These are phyloP conservation scores for Aplochiton taeniatus DNA, from an alignment of 2,797 vertebrate species.

Conservation along the genomic window DNA sequence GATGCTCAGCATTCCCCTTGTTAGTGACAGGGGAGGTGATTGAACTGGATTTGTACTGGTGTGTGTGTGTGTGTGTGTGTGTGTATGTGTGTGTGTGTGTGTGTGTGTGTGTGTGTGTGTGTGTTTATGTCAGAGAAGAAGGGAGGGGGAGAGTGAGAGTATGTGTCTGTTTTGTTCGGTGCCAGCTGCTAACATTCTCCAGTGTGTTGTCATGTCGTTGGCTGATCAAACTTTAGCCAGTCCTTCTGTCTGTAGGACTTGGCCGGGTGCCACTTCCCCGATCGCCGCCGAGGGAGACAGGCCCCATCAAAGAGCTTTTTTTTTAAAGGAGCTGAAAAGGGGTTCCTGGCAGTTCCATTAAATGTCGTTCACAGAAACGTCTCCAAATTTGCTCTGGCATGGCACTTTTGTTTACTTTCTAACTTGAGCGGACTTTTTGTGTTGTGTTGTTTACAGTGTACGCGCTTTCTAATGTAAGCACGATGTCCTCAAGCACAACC, in stretches of 20 bases:
- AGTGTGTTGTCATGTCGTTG: too few relatives aligned
- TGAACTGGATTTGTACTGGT: too few relatives aligned
- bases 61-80: too few relatives aligned
- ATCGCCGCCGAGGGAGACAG: conserved; percentile 55
- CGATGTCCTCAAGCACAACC: too few relatives aligned
- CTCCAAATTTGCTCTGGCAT: conserved; percentile 63
- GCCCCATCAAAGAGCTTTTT: conserved; percentile 60
- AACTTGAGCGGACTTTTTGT: conserved; percentile 51
- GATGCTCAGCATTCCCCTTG: too few relatives aligned
- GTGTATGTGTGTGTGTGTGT: neutral
- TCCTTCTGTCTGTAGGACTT: conserved; percentile 44
- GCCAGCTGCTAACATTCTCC: conserved; percentile 25
- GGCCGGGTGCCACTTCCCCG: conserved; percentile 60
- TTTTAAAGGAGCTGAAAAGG: conserved; percentile 19
- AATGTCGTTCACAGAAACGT: conserved; percentile 55
- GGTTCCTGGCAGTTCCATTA: conserved; percentile 53
- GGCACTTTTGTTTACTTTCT: conserved; percentile 62
- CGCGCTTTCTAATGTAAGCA: too few relatives aligned
- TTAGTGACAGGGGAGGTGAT: too few relatives aligned
- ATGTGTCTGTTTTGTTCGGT: neutral
- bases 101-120: conserved; percentile 4
- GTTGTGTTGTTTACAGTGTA: conserved; percentile 31
- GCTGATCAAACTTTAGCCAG: conserved; percentile 3
- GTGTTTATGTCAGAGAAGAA: conserved; percentile 1
- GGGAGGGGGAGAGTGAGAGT: too few relatives aligned